Conservation (phyloP, 2,113 vertebrate genomes). For the Emydocephalus ijimae region DNA sequence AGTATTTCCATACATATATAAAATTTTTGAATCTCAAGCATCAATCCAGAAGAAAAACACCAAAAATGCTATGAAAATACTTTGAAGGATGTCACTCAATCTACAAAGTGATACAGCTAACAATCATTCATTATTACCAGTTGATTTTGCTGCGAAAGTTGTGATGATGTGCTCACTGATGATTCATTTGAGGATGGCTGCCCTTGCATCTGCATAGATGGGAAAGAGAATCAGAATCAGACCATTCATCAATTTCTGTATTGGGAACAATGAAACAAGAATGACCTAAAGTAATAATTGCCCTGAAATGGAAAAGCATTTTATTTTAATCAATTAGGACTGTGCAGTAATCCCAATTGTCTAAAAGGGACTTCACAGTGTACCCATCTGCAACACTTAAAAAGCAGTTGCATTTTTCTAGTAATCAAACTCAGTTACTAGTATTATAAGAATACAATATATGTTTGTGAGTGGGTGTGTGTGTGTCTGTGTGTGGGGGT, state of each 20-base stretch:
- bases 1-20: neutral
- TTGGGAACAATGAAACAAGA: constrained; percentile 30
- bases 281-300: constrained; percentile 10
- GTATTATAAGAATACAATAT: neutral
- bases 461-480: neutral
- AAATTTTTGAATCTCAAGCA: neutral
- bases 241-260: constrained; percentile 29
- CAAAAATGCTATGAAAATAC: neutral
- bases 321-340: neutral
- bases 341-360: neutral
- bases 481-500: neutral
- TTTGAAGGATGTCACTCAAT: neutral
- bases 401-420: neutral
- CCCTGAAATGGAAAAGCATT: neutral
- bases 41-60: neutral
- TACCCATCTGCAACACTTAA: neutral
- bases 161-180: constrained; percentile 56
- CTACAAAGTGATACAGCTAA: neutral
- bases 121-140: constrained; percentile 61
- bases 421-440: neutral
- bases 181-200: constrained; percentile 65
- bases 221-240: constrained; percentile 48
- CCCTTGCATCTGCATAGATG: constrained; percentile 70
- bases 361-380: neutral
- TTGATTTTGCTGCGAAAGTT: constrained; percentile 67